Conservation (phyloP, 1,140 invertebrate species). For the Zeugodacus cucurbitae region DNA sequence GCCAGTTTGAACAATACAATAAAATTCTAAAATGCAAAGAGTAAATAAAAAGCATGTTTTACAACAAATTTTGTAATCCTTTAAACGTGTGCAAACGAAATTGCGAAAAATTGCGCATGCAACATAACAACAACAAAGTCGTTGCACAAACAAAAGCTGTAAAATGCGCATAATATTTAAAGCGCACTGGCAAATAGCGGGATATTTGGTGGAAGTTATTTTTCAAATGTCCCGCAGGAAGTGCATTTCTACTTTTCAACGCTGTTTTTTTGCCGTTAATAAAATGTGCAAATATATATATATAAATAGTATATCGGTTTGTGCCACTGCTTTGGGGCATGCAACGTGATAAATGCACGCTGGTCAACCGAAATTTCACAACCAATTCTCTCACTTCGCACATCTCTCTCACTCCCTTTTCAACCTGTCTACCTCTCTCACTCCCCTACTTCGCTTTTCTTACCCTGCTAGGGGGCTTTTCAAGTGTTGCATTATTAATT, state of each 20-base stretch:
- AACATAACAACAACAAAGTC: not conserved
- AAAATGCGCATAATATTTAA: not conserved
- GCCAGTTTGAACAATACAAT: not conserved
- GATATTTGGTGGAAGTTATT: not conserved
- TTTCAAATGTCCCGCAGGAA: conserved; percentile 7
- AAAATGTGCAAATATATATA: not conserved
- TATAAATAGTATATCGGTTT: not conserved
- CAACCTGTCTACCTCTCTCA: not conserved
- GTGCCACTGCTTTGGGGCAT: not conserved
- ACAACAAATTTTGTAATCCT: not conserved
- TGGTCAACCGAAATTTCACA: not conserved
- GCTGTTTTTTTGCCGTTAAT: not conserved
- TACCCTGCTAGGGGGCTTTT: not conserved
- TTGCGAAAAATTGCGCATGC: not conserved
- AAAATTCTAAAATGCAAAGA: not conserved
- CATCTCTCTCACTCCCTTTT: not conserved
- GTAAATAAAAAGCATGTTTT: not conserved
- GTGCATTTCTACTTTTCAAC: not conserved
- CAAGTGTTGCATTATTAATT: not conserved
- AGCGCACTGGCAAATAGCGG: not conserved
- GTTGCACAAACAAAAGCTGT: no score
- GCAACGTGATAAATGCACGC: not conserved
- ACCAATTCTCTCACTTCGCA: not conserved
- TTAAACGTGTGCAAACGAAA: not conserved
- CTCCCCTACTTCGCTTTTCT: not conserved